Evolutionary conservation across 2,113 vertebrate genomes (phyloP).

Genomic region (Pao palembangensis): DNA sequence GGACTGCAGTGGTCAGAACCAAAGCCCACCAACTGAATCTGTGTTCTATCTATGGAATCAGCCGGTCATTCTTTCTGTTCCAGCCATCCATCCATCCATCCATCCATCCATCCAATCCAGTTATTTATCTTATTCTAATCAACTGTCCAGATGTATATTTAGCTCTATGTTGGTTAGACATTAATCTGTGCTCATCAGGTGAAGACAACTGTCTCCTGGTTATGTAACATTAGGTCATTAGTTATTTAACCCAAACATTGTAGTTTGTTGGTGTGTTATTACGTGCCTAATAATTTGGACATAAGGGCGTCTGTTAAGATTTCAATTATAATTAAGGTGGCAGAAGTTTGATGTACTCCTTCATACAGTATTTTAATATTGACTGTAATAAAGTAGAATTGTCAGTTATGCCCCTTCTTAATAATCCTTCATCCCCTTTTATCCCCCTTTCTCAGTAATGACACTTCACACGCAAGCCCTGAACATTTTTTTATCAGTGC

Average conservation of each 20-base stretch:
- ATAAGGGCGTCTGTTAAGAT: neutral
- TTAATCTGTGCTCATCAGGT: neutral
- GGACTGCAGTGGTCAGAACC: constrained; percentile 26
- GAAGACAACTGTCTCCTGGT: neutral
- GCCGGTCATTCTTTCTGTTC: neutral
- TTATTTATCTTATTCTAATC: no score
- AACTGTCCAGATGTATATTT: neutral
- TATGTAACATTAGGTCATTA: neutral
- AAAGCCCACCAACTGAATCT: constrained; percentile 13
- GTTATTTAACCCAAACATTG: neutral
- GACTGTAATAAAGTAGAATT: neutral
- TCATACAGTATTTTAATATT: no score
- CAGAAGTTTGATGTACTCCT: neutral
- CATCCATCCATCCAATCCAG: neutral
- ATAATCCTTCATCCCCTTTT: constrained; percentile 1
- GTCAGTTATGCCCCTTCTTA: neutral
- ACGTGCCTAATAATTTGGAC: neutral
- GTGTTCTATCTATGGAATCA: constrained; percentile 37
- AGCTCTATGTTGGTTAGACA: neutral
- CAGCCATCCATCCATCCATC: neutral
- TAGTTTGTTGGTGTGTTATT: neutral
- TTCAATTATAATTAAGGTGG: no score
- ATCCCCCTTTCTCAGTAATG: neutral
- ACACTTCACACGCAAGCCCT: neutral
- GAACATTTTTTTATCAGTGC: neutral